Evolutionary conservation across 2,888 invertebrate species (phyloP), one percentile per base, ranked within the genome.

Genomic region (Ceramica pisi): DNA sequence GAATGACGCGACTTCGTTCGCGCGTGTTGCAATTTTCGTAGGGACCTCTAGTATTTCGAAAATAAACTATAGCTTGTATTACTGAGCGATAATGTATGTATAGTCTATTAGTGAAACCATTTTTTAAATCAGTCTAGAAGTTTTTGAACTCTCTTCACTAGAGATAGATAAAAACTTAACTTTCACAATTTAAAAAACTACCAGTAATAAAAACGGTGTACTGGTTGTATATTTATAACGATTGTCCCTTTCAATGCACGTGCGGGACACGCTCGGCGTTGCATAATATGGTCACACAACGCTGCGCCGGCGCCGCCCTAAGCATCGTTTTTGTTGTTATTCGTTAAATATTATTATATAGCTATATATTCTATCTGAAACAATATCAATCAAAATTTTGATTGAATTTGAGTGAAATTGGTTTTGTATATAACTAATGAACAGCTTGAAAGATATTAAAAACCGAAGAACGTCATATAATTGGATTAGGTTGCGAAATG

Each of bases 241-340:
- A 66, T 59, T 68, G 67, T 78, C 46, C 59, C 12, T 66, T 68
- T 71, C 46, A 66, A 66, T 72, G 67, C 88, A 90, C 87, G 89
- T 90, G 89, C 67, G 56, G 78, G 81, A 77, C 84, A 75, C 67
- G 82, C 75, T 60, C 56, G 67, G 70, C 63, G 81, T 91, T 92
- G 90, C 92, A 89, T 92, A 88, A 91, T 88, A 85, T 79, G 87
- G 90, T 91, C 89, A 91, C 91, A 90, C 86, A 80, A 86, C 86
- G 75, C 57, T 89, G 91, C 89, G 81, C 84, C 68, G 76, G 83
- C 86, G 82, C 84, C 86, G 86, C 86, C 84, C 87, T 81, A 79
- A 67, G 50, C 70, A 26, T 14, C 35, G 73, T 72, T 71, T 60
- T 66, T 79, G 71, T 74, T 76, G 69, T 74, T 65, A 67, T 59